Conservation (phyloP, 2,888 invertebrate species). For the Rotaria macrura region DNA sequence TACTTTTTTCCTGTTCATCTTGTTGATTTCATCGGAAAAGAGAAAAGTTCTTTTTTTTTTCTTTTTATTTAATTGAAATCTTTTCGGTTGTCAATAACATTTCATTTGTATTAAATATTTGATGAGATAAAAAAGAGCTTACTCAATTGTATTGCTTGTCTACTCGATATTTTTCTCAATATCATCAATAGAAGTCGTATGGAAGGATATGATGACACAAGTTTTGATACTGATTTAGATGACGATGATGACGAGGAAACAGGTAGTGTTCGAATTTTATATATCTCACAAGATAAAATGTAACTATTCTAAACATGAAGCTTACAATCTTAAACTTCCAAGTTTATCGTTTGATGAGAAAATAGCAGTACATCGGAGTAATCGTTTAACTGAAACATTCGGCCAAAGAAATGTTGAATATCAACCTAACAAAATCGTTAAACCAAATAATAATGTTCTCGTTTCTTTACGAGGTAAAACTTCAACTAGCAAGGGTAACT, state of each 20-base stretch:
- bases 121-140: neutral
- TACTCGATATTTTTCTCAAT: too few relatives aligned
- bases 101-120: neutral
- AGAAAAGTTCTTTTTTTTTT: neutral
- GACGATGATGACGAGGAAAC: neutral
- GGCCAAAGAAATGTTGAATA: neutral
- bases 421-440: neutral
- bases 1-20: neutral
- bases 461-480: neutral
- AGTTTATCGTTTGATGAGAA: neutral
- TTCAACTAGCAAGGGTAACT: neutral
- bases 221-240: neutral
- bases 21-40: neutral
- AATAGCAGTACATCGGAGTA: neutral
- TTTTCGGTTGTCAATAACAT: neutral
- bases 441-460: neutral
- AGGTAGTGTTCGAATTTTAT: neutral
- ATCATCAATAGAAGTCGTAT: neutral
- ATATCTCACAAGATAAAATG: too few relatives aligned
- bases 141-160: too few relatives aligned
- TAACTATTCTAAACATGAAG: neutral
- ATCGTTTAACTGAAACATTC: neutral
- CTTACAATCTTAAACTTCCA: neutral
- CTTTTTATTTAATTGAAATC: neutral
- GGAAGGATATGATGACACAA: neutral